These are phyloP conservation scores for Dallia pectoralis DNA, from an alignment of 2,797 vertebrate genomes.

Conservation along the genomic window DNA sequence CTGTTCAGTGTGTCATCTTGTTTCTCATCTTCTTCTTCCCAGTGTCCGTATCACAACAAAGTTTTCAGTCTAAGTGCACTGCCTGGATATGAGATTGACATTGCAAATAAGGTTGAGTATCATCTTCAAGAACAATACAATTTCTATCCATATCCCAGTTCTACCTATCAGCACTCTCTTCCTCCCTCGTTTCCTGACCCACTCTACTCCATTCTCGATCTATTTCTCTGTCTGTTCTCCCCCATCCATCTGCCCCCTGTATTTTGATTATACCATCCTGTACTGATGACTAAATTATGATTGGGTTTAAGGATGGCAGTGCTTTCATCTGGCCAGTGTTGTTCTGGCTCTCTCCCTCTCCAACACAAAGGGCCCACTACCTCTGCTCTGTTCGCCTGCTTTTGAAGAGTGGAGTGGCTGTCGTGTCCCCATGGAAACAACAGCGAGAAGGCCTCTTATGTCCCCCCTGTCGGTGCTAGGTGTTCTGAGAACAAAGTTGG, in stretches of 20 bases:
- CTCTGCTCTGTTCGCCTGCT: slow-evolving; percentile 68
- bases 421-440: slow-evolving; percentile 85
- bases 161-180: slow-evolving; percentile 45
- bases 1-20: slow-evolving; percentile 15
- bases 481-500: slow-evolving; percentile 41
- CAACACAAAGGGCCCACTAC: slow-evolving; percentile 77
- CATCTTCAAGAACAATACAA: slow-evolving; percentile 53
- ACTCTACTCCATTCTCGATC: slow-evolving; percentile 40
- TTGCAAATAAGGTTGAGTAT: slow-evolving; percentile 50
- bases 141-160: slow-evolving; percentile 54
- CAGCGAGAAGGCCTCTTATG: slow-evolving; percentile 23
- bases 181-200: slow-evolving; percentile 43
- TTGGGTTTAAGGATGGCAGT: slow-evolving; percentile 84
- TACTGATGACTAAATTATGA: slow-evolving; percentile 92
- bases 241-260: slow-evolving; percentile 57
- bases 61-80: slow-evolving; percentile 52
- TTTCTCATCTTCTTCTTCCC: slow-evolving; percentile 19
- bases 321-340: slow-evolving; percentile 86
- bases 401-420: slow-evolving; percentile 85
- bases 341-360: slow-evolving; percentile 61
- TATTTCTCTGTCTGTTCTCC: slow-evolving; percentile 32
- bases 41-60: slow-evolving; percentile 41
- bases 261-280: slow-evolving; percentile 74
- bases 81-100: slow-evolving; percentile 41
- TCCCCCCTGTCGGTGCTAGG: slow-evolving; percentile 48